Percentiles rank a stretch among this genome's conserved stretches.
Evolutionary conservation across 2,797 vertebrate genomes (phyloP).

Genomic region (Chaetophractus vellerosus): DNA sequence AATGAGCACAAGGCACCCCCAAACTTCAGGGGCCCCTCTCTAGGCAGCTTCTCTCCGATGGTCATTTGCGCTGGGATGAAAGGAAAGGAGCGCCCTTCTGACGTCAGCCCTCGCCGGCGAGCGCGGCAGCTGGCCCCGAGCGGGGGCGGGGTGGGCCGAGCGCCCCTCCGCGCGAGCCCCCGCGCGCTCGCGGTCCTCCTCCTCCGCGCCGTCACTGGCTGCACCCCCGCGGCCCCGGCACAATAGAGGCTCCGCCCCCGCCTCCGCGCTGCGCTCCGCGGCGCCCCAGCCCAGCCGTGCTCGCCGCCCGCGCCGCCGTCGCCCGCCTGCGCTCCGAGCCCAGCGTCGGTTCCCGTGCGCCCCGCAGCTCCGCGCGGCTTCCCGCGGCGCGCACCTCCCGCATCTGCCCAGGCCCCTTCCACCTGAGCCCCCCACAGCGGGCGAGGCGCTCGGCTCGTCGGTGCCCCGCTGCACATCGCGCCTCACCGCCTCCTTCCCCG

Average conservation of each 20-base stretch:
- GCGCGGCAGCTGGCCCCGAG: neutral
- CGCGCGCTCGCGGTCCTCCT: conserved; percentile 1
- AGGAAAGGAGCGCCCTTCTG: neutral
- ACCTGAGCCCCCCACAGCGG: neutral
- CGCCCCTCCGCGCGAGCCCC: neutral
- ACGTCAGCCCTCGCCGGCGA: neutral
- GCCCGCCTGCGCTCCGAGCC: neutral
- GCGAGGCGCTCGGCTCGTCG: neutral
- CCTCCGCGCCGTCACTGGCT: conserved; percentile 75
- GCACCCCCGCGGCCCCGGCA: conserved; percentile 75
- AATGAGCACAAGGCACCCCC: neutral
- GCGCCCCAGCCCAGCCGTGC: neutral
- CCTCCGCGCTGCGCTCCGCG: too few species aligned
- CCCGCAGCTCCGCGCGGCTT: neutral
- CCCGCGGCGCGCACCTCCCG: neutral
- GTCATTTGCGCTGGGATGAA: neutral
- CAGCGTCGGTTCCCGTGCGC: neutral
- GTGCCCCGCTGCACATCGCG: neutral
- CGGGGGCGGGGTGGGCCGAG: conserved; percentile 47
- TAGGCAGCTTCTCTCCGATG: neutral
- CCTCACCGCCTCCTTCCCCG: neutral
- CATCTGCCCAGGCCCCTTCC: conserved; percentile 24
- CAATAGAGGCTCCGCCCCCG: conserved; percentile 82
- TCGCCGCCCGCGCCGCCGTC: neutral
- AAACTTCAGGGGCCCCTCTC: neutral